Evolutionary conservation across 2,113 vertebrate genomes (phyloP).

Genomic region (Tenrec ecaudatus): DNA sequence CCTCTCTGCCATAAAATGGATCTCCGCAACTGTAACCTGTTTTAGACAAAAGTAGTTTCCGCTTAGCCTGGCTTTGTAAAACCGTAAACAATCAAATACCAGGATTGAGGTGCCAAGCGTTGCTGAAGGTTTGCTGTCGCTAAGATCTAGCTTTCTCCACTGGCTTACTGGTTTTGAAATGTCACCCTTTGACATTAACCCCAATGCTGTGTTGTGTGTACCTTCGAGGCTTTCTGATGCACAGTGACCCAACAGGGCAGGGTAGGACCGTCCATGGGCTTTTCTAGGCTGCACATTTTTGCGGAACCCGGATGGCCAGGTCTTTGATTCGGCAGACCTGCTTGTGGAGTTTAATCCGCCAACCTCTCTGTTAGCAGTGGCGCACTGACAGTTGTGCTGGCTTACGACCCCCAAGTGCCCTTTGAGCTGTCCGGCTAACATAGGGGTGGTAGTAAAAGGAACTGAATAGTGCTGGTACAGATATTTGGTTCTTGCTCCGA

Average conservation of each 20-base stretch:
- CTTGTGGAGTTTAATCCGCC: neutral
- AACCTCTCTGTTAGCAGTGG: neutral
- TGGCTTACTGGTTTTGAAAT: neutral
- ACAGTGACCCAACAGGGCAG: neutral
- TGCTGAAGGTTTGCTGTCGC: neutral
- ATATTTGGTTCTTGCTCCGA: neutral
- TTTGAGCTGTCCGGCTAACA: neutral
- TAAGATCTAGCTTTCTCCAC: neutral
- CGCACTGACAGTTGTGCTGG: neutral
- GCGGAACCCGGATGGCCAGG: neutral
- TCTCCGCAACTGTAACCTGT: neutral
- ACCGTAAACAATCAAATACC: constrained; percentile 4
- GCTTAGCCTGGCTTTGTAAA: neutral
- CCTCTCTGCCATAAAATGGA: constrained; percentile 4
- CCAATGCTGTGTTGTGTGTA: neutral
- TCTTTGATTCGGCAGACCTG: neutral
- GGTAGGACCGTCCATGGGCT: neutral
- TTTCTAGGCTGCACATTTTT: neutral
- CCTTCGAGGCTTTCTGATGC: neutral
- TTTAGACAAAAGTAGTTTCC: constrained; percentile 3
- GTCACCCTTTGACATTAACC: neutral
- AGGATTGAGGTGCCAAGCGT: neutral
- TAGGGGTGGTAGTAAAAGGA: neutral
- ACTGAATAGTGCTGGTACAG: neutral
- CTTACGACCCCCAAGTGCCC: neutral